These are phyloP conservation scores for Rutilus rutilus DNA, from an alignment of 2,113 vertebrate genomes.

Conservation along the genomic window DNA sequence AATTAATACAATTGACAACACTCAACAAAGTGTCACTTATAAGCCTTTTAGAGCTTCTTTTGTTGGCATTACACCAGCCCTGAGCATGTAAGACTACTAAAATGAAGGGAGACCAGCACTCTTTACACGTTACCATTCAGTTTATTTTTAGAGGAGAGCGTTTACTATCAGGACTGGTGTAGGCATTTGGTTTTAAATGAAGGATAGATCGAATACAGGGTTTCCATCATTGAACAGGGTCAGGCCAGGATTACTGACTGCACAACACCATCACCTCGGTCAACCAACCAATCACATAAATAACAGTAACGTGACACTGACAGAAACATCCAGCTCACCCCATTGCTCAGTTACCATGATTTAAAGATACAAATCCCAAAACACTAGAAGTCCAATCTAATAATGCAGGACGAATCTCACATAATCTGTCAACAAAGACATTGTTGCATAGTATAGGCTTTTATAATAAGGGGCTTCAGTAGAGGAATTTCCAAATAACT, in stretches of 20 bases:
- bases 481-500: not conserved
- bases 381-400: not conserved
- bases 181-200: not conserved
- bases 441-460: not conserved
- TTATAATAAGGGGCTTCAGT: not conserved
- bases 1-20: no score
- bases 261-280: not conserved
- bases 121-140: not conserved
- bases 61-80: no score
- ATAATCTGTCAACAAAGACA: not conserved
- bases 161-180: not conserved
- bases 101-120: not conserved
- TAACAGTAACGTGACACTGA: conserved; percentile 1
- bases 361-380: not conserved
- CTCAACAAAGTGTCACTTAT: no score
- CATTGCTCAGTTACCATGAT: not conserved
- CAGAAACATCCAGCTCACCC: not conserved
- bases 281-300: not conserved
- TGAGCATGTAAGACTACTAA: not conserved
- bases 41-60: not conserved
- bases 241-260: not conserved
- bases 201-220: not conserved
- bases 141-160: not conserved
- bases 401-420: not conserved
- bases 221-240: conserved; percentile 8